Conservation (phyloP, 92 coral and sea anemone genomes). For the Pocillopora meandrina region DNA sequence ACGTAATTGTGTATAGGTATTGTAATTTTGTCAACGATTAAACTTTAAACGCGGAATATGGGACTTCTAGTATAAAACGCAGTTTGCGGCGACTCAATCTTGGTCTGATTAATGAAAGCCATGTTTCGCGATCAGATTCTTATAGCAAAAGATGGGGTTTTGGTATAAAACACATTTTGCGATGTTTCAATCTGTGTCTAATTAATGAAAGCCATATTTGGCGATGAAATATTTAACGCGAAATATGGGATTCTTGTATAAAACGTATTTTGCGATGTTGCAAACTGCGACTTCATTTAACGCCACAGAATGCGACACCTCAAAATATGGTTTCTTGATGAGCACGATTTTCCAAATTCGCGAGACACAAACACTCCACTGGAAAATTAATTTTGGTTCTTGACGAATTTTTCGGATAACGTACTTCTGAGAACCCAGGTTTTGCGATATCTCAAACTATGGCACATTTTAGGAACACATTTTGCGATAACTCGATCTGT, state of each 20-base stretch:
- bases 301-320: background rate
- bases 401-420: too few species aligned
- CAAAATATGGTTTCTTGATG: background rate
- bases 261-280: background rate
- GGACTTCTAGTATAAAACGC: background rate
- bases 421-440: background rate
- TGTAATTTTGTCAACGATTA: background rate
- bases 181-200: constrained; percentile 4
- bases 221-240: background rate
- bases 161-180: background rate
- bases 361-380: background rate
- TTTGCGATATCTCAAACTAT: too few species aligned
- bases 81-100: background rate
- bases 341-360: background rate
- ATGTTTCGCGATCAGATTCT: background rate
- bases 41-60: background rate
- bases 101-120: background rate
- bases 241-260: background rate
- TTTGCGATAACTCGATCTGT: too few species aligned
- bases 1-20: background rate
- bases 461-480: background rate
- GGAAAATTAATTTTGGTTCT: background rate
- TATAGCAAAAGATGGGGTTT: background rate
- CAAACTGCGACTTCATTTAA: background rate
- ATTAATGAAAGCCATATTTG: background rate